Percentiles rank a stretch among this genome's conserved stretches.
phyloP scores from a whole-genome alignment of 1,140 invertebrate genomes.

The Heliothis virescens region DNA sequence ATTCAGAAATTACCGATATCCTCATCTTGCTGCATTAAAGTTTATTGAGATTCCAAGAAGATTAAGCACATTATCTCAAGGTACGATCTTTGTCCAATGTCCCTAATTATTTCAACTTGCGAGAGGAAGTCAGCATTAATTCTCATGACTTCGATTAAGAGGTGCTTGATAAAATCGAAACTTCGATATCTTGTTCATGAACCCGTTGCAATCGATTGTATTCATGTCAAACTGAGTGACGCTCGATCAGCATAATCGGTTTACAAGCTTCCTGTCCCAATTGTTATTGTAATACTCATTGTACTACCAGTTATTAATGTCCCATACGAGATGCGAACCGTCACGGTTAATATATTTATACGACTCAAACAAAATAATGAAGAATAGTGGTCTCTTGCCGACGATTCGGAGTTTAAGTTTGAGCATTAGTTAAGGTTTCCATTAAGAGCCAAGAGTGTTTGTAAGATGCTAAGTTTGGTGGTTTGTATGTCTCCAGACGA shows the following conservation, averaged over 20 bases:
- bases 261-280: constrained; percentile 75
- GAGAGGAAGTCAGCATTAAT: constrained; percentile 44
- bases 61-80: constrained; percentile 32
- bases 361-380: constrained; percentile 52
- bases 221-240: constrained; percentile 73
- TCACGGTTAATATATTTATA: constrained; percentile 62
- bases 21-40: constrained; percentile 34
- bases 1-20: constrained; percentile 42
- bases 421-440: constrained; percentile 58
- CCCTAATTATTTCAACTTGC: constrained; percentile 40
- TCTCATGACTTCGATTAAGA: constrained; percentile 55
- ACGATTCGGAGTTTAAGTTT: constrained; percentile 54
- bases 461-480: constrained; percentile 58
- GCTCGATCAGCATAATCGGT: constrained; percentile 79
- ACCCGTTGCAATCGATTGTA: constrained; percentile 74
- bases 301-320: constrained; percentile 82
- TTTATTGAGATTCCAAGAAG: constrained; percentile 41
- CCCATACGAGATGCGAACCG: constrained; percentile 61
- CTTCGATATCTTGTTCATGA: constrained; percentile 72
- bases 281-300: constrained; percentile 80
- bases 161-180: constrained; percentile 69
- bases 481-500: constrained; percentile 57
- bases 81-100: constrained; percentile 39
- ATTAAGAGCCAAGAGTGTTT: constrained; percentile 45
- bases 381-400: constrained; percentile 57